Percentiles rank a stretch among this genome's conserved stretches.
Evolutionary conservation across 2,113 vertebrate genomes (phyloP).

Genomic region (Vicugna pacos): DNA sequence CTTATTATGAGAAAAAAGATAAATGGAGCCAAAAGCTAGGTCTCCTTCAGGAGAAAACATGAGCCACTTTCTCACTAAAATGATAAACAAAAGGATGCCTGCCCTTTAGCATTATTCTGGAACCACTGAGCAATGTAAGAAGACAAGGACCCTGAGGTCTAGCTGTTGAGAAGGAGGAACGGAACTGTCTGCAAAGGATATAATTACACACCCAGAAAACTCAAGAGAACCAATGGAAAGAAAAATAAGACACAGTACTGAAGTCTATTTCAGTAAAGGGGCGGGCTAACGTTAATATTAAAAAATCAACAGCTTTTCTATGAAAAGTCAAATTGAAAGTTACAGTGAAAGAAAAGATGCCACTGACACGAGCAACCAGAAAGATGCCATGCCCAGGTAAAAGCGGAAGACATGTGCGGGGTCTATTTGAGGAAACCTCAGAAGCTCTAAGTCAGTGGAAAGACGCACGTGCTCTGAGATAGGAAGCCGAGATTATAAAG

Average conservation of each 20-base stretch:
- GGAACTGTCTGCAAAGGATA: not conserved
- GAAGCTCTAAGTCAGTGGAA: not conserved
- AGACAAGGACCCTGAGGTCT: not conserved
- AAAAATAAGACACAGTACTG: not conserved
- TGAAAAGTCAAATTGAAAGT: constrained; percentile 50
- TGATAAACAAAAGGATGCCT: not conserved
- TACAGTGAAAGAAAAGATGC: not conserved
- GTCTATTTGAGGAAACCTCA: not conserved
- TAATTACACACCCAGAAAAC: not conserved
- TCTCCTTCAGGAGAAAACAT: not conserved
- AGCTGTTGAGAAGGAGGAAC: not conserved
- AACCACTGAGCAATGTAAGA: not conserved
- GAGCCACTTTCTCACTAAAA: not conserved
- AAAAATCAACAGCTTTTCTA: not conserved
- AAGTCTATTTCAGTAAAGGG: not conserved
- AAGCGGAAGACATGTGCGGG: not conserved
- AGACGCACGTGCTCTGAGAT: not conserved
- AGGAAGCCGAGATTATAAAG: not conserved
- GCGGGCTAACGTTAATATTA: not conserved
- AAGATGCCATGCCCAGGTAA: not conserved
- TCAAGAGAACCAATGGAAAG: not conserved
- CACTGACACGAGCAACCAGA: not conserved
- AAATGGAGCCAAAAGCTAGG: not conserved
- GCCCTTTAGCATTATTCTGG: not conserved
- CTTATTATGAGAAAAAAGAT: not conserved